These are phyloP conservation scores for Prionailurus bengalensis DNA, from an alignment of 2,113 vertebrate genomes.

Conservation along the genomic window DNA sequence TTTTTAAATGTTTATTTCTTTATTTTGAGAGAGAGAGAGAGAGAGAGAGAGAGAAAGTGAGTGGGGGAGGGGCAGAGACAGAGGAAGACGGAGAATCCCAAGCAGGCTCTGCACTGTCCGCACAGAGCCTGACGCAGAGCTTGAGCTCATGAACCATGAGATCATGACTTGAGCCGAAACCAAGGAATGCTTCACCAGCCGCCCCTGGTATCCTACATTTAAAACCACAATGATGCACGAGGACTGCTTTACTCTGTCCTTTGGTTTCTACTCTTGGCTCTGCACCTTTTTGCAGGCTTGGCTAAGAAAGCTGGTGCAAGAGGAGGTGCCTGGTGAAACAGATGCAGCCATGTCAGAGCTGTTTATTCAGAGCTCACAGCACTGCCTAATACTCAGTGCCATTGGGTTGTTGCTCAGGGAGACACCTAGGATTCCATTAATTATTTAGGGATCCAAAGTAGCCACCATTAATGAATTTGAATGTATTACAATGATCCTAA, in stretches of 20 bases:
- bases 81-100: too few species aligned
- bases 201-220: not conserved
- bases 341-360: slow-evolving; percentile 58
- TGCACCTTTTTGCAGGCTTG: not conserved
- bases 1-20: too few species aligned
- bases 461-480: slow-evolving; percentile 81
- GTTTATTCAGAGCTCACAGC: slow-evolving; percentile 50
- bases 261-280: not conserved
- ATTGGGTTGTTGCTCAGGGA: slow-evolving; percentile 71
- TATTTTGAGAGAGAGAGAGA: too few species aligned
- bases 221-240: too few species aligned
- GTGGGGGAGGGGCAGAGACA: too few species aligned
- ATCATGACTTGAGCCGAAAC: too few species aligned
- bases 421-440: slow-evolving; percentile 82
- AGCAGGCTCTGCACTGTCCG: too few species aligned
- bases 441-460: slow-evolving; percentile 81
- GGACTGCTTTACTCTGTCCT: not conserved
- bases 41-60: too few species aligned
- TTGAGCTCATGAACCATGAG: too few species aligned
- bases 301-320: not conserved
- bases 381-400: slow-evolving; percentile 40
- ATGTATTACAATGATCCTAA: slow-evolving; percentile 81
- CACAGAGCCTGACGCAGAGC: too few species aligned
- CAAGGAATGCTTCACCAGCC: too few species aligned
- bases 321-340: not conserved